Evolutionary conservation across 2,888 invertebrate genomes (phyloP).

Genomic region (Melanchra persicariae): DNA sequence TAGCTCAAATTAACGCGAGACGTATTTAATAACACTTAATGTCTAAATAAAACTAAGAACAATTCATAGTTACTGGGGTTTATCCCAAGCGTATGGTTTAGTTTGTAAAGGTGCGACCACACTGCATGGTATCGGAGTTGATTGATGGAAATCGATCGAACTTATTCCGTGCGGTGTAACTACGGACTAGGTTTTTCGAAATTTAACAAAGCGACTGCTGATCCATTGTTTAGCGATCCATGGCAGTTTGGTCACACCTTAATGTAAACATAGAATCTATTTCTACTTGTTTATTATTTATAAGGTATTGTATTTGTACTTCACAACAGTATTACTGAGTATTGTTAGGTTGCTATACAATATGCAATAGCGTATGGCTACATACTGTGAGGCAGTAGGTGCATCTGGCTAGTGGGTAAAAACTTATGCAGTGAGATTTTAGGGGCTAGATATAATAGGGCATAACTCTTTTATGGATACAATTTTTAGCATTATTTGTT

Average conservation of each 20-base stretch:
- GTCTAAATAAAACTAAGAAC: constrained; percentile 60
- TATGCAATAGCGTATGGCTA: constrained; percentile 28
- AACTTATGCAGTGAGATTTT: not conserved
- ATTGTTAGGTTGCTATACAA: constrained; percentile 69
- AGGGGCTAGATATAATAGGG: constrained; percentile 10
- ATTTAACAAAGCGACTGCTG: not conserved
- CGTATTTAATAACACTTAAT: constrained; percentile 66
- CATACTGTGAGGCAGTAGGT: constrained; percentile 24
- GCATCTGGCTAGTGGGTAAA: constrained; percentile 3
- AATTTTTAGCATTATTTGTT: not conserved
- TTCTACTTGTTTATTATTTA: constrained; percentile 43
- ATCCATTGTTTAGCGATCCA: not conserved
- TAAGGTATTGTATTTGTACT: constrained; percentile 74
- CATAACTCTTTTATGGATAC: not conserved
- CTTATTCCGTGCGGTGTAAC: not conserved
- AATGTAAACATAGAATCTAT: constrained; percentile 43
- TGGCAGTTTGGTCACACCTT: constrained; percentile 14
- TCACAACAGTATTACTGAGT: constrained; percentile 77
- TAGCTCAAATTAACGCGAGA: constrained; percentile 62
- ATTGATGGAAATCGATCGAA: not conserved
- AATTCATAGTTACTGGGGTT: constrained; percentile 43
- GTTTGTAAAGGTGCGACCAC: constrained; percentile 36
- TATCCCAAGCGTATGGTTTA: constrained; percentile 53
- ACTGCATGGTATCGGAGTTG: not conserved
- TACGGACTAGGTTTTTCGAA: constrained; percentile 5